Evolutionary conservation across 2,797 vertebrate species (phyloP).

Genomic region (Echiichthys vipera): DNA sequence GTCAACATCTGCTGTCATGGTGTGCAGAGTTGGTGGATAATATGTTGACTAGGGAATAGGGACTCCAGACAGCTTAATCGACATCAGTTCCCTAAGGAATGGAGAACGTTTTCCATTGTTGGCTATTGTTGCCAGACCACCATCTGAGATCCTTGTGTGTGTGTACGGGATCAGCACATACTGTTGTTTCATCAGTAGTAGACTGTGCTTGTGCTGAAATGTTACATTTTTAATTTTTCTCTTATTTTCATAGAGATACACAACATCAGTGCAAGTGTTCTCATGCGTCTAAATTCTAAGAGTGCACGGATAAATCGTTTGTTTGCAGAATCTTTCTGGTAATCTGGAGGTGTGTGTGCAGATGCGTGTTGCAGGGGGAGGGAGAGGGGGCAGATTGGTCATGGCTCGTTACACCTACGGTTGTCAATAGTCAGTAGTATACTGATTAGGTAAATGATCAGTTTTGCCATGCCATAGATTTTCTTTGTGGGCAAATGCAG

Average conservation of each 20-base stretch:
- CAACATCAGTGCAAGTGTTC: background rate
- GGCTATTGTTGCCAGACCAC: slow-evolving; percentile 45
- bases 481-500: background rate
- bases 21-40: slow-evolving; percentile 34
- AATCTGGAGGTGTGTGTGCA: background rate
- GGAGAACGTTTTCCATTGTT: slow-evolving; percentile 47
- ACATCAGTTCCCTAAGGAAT: slow-evolving; percentile 20
- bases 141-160: slow-evolving; percentile 19
- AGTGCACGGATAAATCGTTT: background rate
- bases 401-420: background rate
- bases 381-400: background rate
- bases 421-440: background rate
- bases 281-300: background rate
- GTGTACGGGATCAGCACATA: background rate
- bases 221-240: slow-evolving; percentile 10
- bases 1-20: slow-evolving; percentile 26
- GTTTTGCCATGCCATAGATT: background rate
- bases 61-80: slow-evolving; percentile 45
- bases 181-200: slow-evolving; percentile 13
- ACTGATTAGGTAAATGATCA: background rate
- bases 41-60: slow-evolving; percentile 37
- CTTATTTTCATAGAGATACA: background rate
- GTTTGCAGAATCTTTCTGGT: background rate
- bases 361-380: background rate
- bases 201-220: slow-evolving; percentile 1